These are phyloP conservation scores for Callocephalon fimbriatum DNA, from an alignment of 2,113 vertebrate species.

Conservation along the genomic window DNA sequence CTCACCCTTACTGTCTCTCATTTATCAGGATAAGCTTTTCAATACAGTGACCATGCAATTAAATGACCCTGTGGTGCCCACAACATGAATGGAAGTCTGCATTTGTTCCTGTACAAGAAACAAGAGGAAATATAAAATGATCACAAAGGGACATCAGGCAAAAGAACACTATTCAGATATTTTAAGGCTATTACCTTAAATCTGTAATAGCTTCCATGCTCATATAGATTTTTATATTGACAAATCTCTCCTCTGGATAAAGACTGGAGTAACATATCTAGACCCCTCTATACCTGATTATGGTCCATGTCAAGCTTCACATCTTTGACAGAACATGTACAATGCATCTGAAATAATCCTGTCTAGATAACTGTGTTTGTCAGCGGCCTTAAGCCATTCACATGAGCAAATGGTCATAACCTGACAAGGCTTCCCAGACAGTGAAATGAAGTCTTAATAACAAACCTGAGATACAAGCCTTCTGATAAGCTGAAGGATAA, in stretches of 20 bases:
- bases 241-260: background rate
- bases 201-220: background rate
- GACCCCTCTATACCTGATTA: background rate
- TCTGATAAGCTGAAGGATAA: background rate
- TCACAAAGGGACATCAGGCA: background rate
- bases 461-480: background rate
- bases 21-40: background rate
- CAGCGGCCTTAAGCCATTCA: background rate
- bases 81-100: background rate
- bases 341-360: background rate
- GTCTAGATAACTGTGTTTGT: background rate
- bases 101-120: background rate
- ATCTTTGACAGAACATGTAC: background rate
- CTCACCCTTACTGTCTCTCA: background rate
- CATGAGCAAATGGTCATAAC: background rate
- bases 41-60: background rate
- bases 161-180: background rate
- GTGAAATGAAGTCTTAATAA: conserved; percentile 21
- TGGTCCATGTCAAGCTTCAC: background rate
- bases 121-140: background rate
- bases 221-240: background rate
- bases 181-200: background rate
- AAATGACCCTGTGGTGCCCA: background rate
- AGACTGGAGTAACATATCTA: background rate
- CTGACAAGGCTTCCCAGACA: conserved; percentile 10